phyloP scores from a whole-genome alignment of 1,140 invertebrate genomes.

The Drosophila nebulosa region DNA sequence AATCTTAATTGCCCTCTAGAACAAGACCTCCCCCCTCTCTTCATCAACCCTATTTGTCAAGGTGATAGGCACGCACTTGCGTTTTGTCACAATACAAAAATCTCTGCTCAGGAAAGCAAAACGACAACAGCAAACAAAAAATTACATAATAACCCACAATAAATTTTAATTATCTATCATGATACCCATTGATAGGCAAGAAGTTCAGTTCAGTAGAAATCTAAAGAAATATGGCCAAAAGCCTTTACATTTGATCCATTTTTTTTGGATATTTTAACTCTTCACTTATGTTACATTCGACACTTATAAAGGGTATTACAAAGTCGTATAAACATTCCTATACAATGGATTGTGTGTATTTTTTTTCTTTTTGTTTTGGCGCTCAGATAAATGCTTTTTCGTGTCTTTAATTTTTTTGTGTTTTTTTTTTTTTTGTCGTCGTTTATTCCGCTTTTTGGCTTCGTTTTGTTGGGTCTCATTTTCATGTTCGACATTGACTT shows the following conservation, averaged over 20 bases:
- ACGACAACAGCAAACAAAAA: background rate
- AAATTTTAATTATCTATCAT: conserved; percentile 9
- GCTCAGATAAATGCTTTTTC: conserved; percentile 15
- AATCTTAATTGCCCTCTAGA: background rate
- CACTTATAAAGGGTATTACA: background rate
- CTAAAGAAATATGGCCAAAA: too few species aligned
- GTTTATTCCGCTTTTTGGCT: conserved; percentile 2
- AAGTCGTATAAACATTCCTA: background rate
- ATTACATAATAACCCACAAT: conserved; percentile 20
- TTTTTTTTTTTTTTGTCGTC: conserved; percentile 9
- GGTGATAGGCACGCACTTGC: background rate
- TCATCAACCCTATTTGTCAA: background rate
- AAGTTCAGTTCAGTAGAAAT: background rate
- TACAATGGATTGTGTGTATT: background rate
- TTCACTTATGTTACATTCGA: too few species aligned
- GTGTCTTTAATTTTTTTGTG: conserved; percentile 8
- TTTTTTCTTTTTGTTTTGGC: background rate
- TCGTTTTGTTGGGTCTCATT: conserved; percentile 1
- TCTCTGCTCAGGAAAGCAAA: background rate
- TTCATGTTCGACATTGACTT: conserved; percentile 11
- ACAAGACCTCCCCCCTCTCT: background rate
- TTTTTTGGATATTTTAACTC: too few species aligned
- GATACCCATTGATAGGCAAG: background rate
- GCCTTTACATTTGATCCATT: too few species aligned
- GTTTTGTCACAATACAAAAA: conserved; percentile 5